These are phyloP conservation scores for Lasioglossum zephyrum DNA, from an alignment of 2,888 invertebrate genomes.

Conservation along the genomic window DNA sequence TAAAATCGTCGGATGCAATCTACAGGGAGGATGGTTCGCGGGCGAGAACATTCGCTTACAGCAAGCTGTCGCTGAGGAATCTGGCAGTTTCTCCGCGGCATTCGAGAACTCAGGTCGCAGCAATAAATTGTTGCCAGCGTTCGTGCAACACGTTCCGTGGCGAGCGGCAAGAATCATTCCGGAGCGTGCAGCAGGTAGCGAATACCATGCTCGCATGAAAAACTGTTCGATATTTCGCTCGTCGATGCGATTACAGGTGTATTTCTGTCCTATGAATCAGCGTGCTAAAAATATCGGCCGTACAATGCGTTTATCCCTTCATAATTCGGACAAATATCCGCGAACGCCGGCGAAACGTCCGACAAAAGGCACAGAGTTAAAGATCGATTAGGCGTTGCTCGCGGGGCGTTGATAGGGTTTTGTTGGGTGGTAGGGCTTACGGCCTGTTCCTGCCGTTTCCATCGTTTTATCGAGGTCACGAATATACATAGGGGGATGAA, in stretches of 20 bases:
- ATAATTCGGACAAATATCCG: neutral
- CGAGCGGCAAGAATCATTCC: neutral
- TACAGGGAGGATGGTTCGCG: neutral
- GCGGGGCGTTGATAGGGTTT: conserved; percentile 23
- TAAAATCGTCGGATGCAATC: neutral
- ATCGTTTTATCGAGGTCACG: conserved; percentile 45
- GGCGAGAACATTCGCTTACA: neutral
- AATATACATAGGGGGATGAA: conserved; percentile 36
- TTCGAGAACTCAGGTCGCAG: neutral
- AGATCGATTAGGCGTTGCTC: conserved; percentile 36
- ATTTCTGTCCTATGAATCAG: conserved; percentile 24
- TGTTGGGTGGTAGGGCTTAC: neutral
- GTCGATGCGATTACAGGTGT: conserved; percentile 5
- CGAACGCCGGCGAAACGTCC: neutral
- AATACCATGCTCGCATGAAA: neutral
- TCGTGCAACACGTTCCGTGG: neutral
- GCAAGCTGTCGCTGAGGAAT: neutral
- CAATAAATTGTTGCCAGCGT: neutral
- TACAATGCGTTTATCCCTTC: neutral
- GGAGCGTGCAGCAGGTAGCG: neutral
- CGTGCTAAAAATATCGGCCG: neutral
- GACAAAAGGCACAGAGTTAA: conserved; percentile 20
- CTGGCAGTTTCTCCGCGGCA: neutral
- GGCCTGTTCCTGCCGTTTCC: conserved; percentile 13
- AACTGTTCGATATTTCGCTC: neutral